Conservation (phyloP, 1,140 invertebrate genomes). For the Heliconius nattereri region DNA sequence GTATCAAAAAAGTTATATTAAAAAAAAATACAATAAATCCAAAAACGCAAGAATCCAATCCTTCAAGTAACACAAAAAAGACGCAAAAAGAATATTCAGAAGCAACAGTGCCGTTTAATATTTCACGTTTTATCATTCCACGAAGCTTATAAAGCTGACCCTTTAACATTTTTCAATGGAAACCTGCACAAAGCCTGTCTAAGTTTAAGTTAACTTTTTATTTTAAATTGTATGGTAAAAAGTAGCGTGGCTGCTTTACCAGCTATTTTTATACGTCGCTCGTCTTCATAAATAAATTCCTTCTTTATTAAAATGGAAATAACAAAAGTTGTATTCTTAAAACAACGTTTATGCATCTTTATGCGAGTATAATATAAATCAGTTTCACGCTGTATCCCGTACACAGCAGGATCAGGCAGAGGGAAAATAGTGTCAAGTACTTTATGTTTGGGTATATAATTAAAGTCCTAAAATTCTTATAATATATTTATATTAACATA, state of each 20-base stretch:
- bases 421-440: not conserved
- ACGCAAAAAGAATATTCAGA: not conserved
- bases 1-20: not conserved
- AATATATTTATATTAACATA: not conserved
- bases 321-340: not conserved
- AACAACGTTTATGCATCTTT: not conserved
- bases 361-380: too few relatives aligned
- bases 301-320: not conserved
- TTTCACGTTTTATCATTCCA: constrained; percentile 2
- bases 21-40: not conserved
- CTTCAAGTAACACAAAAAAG: not conserved
- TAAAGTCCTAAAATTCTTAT: not conserved
- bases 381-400: too few relatives aligned
- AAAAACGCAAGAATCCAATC: not conserved
- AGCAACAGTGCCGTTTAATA: not conserved
- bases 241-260: not conserved
- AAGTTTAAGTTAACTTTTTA: not conserved
- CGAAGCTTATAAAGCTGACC: not conserved
- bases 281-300: not conserved
- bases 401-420: too few relatives aligned
- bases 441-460: not conserved
- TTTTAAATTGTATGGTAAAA: not conserved
- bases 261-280: not conserved
- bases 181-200: not conserved
- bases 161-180: not conserved